Conservation (phyloP, 2,797 vertebrate genomes). For the Triplophysa bombifrons region DNA sequence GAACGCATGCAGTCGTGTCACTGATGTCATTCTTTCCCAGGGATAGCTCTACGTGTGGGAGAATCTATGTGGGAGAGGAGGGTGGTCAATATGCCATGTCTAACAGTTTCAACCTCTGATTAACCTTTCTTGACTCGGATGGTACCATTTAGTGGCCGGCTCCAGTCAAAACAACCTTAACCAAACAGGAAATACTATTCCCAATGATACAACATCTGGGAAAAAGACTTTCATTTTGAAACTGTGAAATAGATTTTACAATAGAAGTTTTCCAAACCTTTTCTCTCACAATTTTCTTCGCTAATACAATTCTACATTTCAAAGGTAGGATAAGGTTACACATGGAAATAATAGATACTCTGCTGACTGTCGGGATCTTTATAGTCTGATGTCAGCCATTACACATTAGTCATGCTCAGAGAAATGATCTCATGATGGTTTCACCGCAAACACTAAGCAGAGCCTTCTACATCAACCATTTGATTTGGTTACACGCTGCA, state of each 20-base stretch:
- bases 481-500: conserved; percentile 25
- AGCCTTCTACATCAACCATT: conserved; percentile 18
- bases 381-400: conserved; percentile 29
- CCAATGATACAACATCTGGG: no score
- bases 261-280: not conserved
- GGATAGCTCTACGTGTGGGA: conserved; percentile 1
- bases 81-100: not conserved
- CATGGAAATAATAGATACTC: not conserved
- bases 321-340: no score
- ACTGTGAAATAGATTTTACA: not conserved
- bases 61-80: conserved; percentile 20
- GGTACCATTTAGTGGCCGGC: conserved; percentile 13
- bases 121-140: conserved; percentile 13
- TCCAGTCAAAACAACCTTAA: not conserved
- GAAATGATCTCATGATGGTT: conserved; percentile 45
- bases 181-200: not conserved
- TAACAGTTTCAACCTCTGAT: conserved; percentile 29
- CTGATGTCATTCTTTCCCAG: conserved; percentile 27
- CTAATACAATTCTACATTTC: no score
- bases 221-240: not conserved
- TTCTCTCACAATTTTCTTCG: no score
- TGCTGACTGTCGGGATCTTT: conserved; percentile 22
- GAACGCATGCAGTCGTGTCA: conserved; percentile 12
- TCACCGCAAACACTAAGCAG: conserved; percentile 7
- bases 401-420: conserved; percentile 25